Conservation (phyloP, 2,797 vertebrate genomes). For the Sylvilagus floridanus region DNA sequence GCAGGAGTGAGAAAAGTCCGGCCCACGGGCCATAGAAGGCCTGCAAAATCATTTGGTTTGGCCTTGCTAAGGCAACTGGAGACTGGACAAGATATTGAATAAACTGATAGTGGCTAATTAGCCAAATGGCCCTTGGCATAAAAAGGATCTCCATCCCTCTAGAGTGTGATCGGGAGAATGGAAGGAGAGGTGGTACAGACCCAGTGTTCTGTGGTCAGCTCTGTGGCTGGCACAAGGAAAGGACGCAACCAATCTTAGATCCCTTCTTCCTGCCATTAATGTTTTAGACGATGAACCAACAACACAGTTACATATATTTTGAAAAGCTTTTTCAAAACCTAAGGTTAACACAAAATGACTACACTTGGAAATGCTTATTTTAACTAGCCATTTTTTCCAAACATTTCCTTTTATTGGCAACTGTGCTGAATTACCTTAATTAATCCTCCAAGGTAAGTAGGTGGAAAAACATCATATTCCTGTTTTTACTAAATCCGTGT, state of each 20-base stretch:
- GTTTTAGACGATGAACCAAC: not conserved
- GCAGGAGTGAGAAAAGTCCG: too few relatives aligned
- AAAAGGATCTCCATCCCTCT: too few relatives aligned
- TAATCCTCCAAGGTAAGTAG: not conserved
- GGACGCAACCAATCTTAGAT: not conserved
- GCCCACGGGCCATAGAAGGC: too few relatives aligned
- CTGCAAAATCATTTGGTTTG: too few relatives aligned
- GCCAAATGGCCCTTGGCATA: too few relatives aligned
- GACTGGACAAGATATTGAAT: too few relatives aligned
- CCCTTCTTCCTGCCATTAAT: not conserved
- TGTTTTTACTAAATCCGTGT: not conserved
- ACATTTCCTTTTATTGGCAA: not conserved
- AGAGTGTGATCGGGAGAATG: not conserved
- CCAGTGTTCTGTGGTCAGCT: not conserved
- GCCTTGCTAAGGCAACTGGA: too few relatives aligned
- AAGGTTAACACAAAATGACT: not conserved
- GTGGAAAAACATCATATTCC: conserved; percentile 17
- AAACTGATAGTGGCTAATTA: too few relatives aligned
- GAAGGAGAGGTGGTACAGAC: not conserved
- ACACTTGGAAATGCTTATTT: not conserved
- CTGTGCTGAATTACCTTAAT: conserved; percentile 2
- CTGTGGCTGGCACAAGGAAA: not conserved
- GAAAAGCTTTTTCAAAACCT: not conserved
- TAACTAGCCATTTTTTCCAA: not conserved
- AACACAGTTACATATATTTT: not conserved